Evolutionary conservation across 2,113 vertebrate genomes (phyloP).

Genomic region (Heloderma charlesbogerti): DNA sequence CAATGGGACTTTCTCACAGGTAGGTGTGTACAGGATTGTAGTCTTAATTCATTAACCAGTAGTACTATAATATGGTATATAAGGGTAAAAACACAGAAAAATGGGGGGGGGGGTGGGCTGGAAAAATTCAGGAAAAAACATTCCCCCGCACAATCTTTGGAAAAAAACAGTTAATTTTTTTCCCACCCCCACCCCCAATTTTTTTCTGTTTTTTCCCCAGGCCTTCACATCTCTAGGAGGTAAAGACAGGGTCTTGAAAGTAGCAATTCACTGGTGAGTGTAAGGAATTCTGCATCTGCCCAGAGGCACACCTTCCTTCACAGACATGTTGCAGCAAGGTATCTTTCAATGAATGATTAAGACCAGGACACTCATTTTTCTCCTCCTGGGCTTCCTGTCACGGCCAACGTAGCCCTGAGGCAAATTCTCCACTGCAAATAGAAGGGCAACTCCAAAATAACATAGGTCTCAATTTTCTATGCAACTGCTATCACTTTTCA

Average conservation of each 20-base stretch:
- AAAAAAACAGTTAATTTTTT: too few relatives aligned
- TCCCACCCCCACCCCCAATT: too few relatives aligned
- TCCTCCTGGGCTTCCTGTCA: neutral
- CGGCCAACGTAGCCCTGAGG: too few relatives aligned
- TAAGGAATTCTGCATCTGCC: neutral
- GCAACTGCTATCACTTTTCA: neutral
- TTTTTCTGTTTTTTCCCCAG: too few relatives aligned
- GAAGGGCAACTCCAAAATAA: neutral
- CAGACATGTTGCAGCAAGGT: neutral
- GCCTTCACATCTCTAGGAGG: neutral
- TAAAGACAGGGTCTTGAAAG: neutral
- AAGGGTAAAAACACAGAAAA: too few relatives aligned
- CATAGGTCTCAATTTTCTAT: neutral
- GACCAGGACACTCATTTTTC: neutral
- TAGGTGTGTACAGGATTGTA: neutral
- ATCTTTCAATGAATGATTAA: neutral
- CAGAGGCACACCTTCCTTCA: neutral
- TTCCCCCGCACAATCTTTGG: too few relatives aligned
- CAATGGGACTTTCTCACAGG: too few relatives aligned
- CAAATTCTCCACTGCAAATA: neutral
- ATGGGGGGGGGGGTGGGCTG: too few relatives aligned
- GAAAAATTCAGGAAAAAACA: too few relatives aligned
- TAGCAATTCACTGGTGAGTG: too few relatives aligned
- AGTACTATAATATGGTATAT: too few relatives aligned
- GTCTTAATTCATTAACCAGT: neutral